phyloP scores from a whole-genome alignment of 2,797 vertebrate genomes.

The Percopsis omiscomaycus region DNA sequence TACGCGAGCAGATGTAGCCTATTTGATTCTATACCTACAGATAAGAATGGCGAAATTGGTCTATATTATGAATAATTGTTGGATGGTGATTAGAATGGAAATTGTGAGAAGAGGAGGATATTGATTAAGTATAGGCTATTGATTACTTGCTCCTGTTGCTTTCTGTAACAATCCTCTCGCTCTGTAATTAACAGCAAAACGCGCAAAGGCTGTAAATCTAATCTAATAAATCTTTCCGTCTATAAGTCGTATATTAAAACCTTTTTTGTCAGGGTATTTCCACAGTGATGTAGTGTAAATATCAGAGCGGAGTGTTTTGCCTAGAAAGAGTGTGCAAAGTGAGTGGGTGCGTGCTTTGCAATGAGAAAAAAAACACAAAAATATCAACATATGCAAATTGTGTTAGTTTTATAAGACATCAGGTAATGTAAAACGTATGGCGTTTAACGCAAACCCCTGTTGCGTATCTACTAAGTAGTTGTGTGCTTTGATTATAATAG shows the following conservation, averaged over 20 bases:
- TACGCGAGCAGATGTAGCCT: too few relatives aligned
- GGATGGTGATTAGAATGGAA: neutral
- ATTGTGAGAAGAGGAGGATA: neutral
- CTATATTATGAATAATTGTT: neutral
- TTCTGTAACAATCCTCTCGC: constrained; percentile 7
- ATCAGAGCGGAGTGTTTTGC: too few relatives aligned
- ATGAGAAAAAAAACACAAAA: constrained; percentile 57
- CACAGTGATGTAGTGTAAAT: too few relatives aligned
- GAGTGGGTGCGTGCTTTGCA: constrained; percentile 29
- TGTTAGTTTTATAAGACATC: too few relatives aligned
- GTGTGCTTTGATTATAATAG: neutral
- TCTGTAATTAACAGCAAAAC: constrained; percentile 4
- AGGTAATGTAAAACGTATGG: too few relatives aligned
- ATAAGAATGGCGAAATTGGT: neutral
- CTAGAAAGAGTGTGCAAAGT: constrained; percentile 3
- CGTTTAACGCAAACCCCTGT: neutral
- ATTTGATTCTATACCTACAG: neutral
- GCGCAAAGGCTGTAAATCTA: neutral
- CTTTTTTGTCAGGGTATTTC: too few relatives aligned
- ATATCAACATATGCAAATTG: constrained; percentile 35
- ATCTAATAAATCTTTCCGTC: too few relatives aligned
- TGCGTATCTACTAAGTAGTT: constrained; percentile 19
- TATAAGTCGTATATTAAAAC: too few relatives aligned
- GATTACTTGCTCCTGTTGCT: constrained; percentile 14
- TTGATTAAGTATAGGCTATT: neutral